A percentile compares a stretch with the other conserved stretches of the same genome.
Conservation (phyloP, 2,113 vertebrate species). For the Pseudopipra pipra region DNA sequence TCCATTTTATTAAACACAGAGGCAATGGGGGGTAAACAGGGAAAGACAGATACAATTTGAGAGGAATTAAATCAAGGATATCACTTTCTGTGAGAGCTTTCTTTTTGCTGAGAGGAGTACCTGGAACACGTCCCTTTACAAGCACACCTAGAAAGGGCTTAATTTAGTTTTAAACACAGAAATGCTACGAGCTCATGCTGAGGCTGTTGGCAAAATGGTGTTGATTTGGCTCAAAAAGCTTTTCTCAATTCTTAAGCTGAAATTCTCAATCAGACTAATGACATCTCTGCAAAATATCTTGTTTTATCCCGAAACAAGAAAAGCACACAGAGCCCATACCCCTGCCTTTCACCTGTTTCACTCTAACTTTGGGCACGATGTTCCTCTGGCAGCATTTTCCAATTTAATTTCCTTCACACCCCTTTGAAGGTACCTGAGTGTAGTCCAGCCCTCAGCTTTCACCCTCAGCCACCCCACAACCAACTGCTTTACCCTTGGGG, state of each 20-base stretch:
- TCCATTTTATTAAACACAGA: rapidly evolving
- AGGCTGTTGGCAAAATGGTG: background rate
- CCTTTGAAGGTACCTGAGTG: background rate
- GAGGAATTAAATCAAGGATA: background rate
- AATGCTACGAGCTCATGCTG: rapidly evolving
- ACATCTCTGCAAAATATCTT: rapidly evolving
- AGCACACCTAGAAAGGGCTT: background rate
- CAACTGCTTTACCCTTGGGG: background rate
- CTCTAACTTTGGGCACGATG: rapidly evolving
- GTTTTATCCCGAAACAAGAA: background rate
- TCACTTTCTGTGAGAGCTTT: background rate
- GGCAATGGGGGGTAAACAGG: background rate
- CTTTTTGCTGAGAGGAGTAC: background rate
- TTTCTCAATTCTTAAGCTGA: rapidly evolving
- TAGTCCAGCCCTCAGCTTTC: background rate
- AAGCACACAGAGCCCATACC: background rate
- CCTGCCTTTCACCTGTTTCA: background rate
- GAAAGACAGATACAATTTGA: background rate
- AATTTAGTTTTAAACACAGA: background rate
- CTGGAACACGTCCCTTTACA: background rate
- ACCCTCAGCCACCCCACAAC: background rate
- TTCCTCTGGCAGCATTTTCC: background rate
- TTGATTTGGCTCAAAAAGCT: background rate
- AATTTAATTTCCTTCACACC: rapidly evolving
- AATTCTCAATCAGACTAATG: background rate